Evolutionary conservation across 1,140 invertebrate genomes (phyloP).

Genomic region (Berghia stephanieae): DNA sequence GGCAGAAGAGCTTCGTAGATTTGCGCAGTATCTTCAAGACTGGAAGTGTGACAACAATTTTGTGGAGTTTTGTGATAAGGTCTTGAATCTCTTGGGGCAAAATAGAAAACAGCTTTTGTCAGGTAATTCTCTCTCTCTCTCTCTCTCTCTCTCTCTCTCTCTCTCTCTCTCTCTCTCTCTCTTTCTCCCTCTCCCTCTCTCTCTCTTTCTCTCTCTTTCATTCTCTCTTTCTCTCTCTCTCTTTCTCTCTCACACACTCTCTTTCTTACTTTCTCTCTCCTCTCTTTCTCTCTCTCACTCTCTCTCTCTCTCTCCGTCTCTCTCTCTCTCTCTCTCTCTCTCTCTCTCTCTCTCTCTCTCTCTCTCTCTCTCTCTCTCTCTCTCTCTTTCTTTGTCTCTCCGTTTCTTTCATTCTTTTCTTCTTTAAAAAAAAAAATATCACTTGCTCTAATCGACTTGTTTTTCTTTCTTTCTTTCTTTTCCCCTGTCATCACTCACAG

Average conservation of each 20-base stretch:
- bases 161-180: neutral
- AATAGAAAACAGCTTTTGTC: slow-evolving; percentile 59
- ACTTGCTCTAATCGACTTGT: no score
- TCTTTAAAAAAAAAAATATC: no score
- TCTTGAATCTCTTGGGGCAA: slow-evolving; percentile 62
- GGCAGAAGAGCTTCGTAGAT: slow-evolving; percentile 60
- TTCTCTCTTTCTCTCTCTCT: neutral
- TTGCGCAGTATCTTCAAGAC: slow-evolving; percentile 56
- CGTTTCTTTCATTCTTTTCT: no score
- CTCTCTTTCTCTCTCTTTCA: neutral
- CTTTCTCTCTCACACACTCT: neutral
- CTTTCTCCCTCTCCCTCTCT: neutral
- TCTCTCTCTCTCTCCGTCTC: no score
- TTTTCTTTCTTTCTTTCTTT: neutral
- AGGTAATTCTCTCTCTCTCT: slow-evolving; percentile 16
- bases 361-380: no score
- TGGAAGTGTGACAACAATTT: slow-evolving; percentile 55
- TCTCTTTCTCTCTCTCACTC: neutral
- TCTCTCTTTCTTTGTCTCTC: no score
- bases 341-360: no score
- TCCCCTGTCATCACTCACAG: neutral
- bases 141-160: neutral
- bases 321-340: no score
- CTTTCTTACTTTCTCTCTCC: no score
- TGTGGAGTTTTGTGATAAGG: slow-evolving; percentile 64